A percentile compares a stretch with the other conserved stretches of the same genome.
Evolutionary conservation across 2,113 vertebrate genomes (phyloP).

Genomic region (Brienomyrus brachyistius): DNA sequence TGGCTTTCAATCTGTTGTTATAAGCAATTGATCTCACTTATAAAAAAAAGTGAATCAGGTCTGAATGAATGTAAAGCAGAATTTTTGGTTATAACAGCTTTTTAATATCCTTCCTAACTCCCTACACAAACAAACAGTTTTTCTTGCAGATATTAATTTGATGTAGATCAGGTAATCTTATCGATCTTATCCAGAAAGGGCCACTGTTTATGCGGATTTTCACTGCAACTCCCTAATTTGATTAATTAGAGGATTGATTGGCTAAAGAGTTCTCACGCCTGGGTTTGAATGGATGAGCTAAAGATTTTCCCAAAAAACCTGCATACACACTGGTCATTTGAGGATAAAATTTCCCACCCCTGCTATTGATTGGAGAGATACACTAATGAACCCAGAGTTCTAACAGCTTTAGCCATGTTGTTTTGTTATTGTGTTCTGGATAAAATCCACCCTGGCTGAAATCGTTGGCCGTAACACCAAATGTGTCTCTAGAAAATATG

Average conservation of each 20-base stretch:
- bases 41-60: background rate
- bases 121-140: background rate
- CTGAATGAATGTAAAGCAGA: background rate
- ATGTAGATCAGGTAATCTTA: background rate
- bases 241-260: background rate
- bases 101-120: background rate
- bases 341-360: background rate
- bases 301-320: background rate
- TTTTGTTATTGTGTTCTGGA: background rate
- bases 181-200: background rate
- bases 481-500: background rate
- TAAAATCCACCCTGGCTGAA: background rate
- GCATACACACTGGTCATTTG: background rate
- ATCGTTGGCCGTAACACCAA: background rate
- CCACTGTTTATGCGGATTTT: background rate
- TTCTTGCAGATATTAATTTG: background rate
- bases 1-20: background rate
- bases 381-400: background rate
- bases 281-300: background rate
- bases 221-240: background rate
- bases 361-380: background rate
- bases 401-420: background rate
- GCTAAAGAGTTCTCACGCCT: background rate
- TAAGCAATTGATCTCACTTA: background rate
- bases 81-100: background rate